Base-by-base conservation (phyloP, 2,888 invertebrate species). In the Noctua fimbriata region DNA sequence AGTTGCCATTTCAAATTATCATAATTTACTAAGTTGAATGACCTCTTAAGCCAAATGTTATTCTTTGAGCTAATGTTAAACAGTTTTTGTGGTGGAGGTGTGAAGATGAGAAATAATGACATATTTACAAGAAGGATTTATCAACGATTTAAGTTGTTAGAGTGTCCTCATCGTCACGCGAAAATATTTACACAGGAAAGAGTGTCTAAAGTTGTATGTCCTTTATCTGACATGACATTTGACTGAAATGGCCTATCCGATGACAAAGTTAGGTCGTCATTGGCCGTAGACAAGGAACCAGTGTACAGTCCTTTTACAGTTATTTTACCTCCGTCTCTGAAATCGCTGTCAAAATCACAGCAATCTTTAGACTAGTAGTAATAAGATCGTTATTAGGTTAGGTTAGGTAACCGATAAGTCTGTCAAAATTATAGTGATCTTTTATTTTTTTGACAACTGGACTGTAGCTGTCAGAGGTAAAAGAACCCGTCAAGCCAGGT, bases 11-110 rank as follows among this genome's bases (percentile, higher is more conserved):
- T 32, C 12, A 52, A 82, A 82, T 82, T 82, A 77, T 86, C 77
- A 77, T 82, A 74, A 73, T 75, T 63, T 24, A 49, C 69, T 0
- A 69, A 82, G 70, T 47, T 86, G 75, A 79, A 83, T 66, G 76
- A 69, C 72, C 63, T 72, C 28, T 65, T 58, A 41, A 52, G 44
- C 47, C 69, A 65, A 85, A 65, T 58, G 65, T 69, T 81, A 78
- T 69, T 52, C 71, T 72, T 41, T 63, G 47, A 60, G 60, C 36
- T 52, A 52, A 72, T 69, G 60, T 84, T 80, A 82, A 79, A 79
- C 10, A 55, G 69, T 79, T 82, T 80, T 52, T 7, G 28, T 0
- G 9, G 12, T 4, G 5, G 24, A 49, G 41, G 44, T 60, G 32
- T 24, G 83, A 36, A 10, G 3, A 28, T 41, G 18, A 16, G 32